These are phyloP conservation scores for Clangula hyemalis DNA, from an alignment of 2,797 vertebrate genomes.

Conservation along the genomic window DNA sequence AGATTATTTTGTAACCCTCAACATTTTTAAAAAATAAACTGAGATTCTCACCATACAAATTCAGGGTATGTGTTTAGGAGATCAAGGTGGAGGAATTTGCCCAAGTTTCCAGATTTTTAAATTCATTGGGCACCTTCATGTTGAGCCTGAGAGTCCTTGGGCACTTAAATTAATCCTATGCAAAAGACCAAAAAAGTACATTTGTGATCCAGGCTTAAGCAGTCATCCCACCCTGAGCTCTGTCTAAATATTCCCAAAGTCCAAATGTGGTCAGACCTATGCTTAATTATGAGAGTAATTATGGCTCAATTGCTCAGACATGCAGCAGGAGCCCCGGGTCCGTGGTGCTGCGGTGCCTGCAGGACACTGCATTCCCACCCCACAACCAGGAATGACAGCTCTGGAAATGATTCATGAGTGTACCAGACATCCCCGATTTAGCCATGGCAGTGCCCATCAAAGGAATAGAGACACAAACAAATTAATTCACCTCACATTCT, in stretches of 20 bases:
- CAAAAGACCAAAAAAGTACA: neutral
- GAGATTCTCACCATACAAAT: neutral
- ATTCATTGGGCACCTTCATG: neutral
- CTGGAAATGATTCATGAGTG: neutral
- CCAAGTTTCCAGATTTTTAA: neutral
- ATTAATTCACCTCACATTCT: neutral
- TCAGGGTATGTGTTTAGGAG: neutral
- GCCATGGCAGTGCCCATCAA: neutral
- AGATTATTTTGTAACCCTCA: neutral
- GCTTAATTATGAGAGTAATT: neutral
- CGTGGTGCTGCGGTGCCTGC: fast-evolving
- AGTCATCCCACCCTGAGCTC: neutral
- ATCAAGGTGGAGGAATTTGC: neutral
- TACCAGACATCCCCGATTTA: neutral
- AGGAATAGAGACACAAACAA: neutral
- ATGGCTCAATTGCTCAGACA: fast-evolving
- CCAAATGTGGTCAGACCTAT: neutral
- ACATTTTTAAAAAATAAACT: neutral
- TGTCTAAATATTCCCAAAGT: neutral
- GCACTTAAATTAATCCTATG: neutral
- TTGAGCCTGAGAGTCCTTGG: neutral
- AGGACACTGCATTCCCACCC: neutral
- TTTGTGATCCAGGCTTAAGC: neutral
- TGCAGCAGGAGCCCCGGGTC: fast-evolving
- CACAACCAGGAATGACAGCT: neutral